Conservation (phyloP, 2,888 invertebrate species). For the Amphipoea lucens region DNA sequence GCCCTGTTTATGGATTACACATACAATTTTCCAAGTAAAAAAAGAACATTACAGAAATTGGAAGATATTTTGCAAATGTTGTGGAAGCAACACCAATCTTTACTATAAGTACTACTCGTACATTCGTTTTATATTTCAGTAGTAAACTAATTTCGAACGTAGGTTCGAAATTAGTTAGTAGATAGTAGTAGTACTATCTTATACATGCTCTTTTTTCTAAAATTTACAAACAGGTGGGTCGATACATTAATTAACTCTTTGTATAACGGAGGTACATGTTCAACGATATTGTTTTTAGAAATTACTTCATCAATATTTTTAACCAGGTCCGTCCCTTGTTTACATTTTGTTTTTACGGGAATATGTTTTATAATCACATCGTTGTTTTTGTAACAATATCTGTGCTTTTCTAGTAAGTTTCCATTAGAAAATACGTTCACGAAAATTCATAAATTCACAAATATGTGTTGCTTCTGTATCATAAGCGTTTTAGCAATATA, state of each 20-base stretch:
- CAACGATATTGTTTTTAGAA: slow-evolving; percentile 55
- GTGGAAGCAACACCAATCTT: neutral
- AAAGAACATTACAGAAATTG: neutral
- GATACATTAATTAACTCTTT: slow-evolving; percentile 49
- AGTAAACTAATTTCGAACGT: neutral
- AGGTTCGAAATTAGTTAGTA: too few relatives aligned
- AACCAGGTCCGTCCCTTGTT: slow-evolving; percentile 13
- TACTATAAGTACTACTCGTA: neutral
- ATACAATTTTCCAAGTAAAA: neutral
- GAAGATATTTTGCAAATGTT: neutral
- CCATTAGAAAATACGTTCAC: neutral
- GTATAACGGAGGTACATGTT: slow-evolving; percentile 31
- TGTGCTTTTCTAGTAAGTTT: neutral
- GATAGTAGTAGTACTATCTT: neutral
- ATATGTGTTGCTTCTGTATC: neutral
- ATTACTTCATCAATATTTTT: slow-evolving; percentile 48
- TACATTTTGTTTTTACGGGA: slow-evolving; percentile 25
- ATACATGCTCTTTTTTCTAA: neutral
- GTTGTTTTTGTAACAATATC: neutral
- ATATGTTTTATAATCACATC: slow-evolving; percentile 33
- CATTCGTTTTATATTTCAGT: neutral
- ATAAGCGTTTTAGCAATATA: neutral
- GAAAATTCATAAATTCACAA: too few relatives aligned
- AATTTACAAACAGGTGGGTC: slow-evolving; percentile 9
- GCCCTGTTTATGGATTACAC: neutral